Evolutionary conservation across 2,888 invertebrate genomes (phyloP).

Genomic region (Cheilosia pagana): DNA sequence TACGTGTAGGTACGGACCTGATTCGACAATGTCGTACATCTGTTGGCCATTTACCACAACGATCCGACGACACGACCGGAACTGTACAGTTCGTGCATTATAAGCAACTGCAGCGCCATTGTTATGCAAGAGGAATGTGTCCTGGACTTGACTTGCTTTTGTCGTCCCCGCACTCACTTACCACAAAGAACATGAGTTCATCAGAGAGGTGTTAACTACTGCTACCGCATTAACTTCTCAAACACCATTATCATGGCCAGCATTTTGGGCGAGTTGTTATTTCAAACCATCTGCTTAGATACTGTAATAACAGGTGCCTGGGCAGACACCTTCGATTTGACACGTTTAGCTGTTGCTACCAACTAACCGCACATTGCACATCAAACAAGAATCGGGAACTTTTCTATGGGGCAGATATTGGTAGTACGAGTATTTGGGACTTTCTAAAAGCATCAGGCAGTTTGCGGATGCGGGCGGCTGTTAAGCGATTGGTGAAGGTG

Average conservation of each 20-base stretch:
- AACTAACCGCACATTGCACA: slow-evolving; percentile 21
- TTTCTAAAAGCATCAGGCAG: neutral
- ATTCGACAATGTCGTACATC: slow-evolving; percentile 66
- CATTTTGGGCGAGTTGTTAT: slow-evolving; percentile 10
- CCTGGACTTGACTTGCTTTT: slow-evolving; percentile 42
- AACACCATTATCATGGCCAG: slow-evolving; percentile 17
- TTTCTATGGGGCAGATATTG: neutral
- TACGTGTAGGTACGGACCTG: slow-evolving; percentile 3
- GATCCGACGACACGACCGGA: slow-evolving; percentile 65
- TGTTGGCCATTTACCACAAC: slow-evolving; percentile 56
- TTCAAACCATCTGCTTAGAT: slow-evolving; percentile 51
- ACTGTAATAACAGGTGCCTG: slow-evolving; percentile 51
- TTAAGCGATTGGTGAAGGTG: slow-evolving; percentile 16
- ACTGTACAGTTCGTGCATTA: slow-evolving; percentile 46
- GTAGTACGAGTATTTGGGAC: neutral
- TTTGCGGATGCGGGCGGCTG: neutral
- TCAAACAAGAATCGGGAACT: neutral
- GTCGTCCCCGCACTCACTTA: slow-evolving; percentile 34
- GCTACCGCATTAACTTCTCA: slow-evolving; percentile 36
- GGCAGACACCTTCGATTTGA: slow-evolving; percentile 50
- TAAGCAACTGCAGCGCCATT: slow-evolving; percentile 23
- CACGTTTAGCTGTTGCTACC: slow-evolving; percentile 23
- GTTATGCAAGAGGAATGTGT: slow-evolving; percentile 64
- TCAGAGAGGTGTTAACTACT: slow-evolving; percentile 45
- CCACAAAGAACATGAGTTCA: slow-evolving; percentile 57